Evolutionary conservation across 2,113 vertebrate genomes (phyloP).

Genomic region (Theropithecus gelada): DNA sequence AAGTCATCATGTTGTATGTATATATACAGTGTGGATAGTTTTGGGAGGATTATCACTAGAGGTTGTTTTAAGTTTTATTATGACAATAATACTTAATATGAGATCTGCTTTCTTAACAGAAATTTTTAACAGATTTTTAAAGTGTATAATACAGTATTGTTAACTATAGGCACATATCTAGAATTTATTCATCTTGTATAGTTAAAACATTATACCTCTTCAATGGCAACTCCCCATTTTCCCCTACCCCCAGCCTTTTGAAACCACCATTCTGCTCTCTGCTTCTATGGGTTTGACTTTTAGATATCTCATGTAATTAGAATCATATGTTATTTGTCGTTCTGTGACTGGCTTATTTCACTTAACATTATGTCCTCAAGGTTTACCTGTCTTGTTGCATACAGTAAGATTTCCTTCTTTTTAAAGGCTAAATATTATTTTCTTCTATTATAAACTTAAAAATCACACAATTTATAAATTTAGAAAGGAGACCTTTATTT

Average conservation of each 20-base stretch:
- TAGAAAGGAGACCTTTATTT: not conserved
- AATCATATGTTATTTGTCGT: not conserved
- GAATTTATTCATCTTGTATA: not conserved
- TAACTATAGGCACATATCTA: not conserved
- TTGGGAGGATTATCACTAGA: not conserved
- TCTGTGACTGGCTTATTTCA: not conserved
- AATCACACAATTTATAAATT: not conserved
- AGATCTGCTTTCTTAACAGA: not conserved
- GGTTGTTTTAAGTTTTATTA: not conserved
- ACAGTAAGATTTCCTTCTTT: not conserved
- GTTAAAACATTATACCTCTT: not conserved
- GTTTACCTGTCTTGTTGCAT: not conserved
- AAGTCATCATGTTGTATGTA: not conserved
- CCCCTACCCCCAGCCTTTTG: not conserved
- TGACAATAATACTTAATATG: not conserved
- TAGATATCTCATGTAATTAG: not conserved
- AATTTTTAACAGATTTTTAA: not conserved
- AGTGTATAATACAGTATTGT: not conserved
- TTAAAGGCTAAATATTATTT: not conserved
- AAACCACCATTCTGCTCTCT: not conserved
- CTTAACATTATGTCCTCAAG: not conserved
- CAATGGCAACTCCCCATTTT: not conserved
- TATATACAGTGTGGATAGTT: not conserved
- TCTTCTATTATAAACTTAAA: not conserved
- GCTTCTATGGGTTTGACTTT: not conserved